Evolutionary conservation across 2,113 vertebrate species (phyloP).

Genomic region (Eptesicus fuscus): DNA sequence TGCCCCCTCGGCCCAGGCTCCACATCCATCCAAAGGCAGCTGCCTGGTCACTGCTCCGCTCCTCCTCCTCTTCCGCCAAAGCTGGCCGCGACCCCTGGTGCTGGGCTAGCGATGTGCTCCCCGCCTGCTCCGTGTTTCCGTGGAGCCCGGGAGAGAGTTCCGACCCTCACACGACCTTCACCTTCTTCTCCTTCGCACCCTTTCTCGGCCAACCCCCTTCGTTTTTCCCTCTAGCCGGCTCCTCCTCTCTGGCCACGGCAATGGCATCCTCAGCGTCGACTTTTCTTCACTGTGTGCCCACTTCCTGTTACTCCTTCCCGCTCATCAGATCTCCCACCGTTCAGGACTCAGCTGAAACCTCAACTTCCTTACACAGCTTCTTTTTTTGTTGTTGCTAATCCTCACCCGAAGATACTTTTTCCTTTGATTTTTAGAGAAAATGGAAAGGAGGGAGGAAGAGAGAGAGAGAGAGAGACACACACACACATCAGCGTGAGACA

Average conservation of each 20-base stretch:
- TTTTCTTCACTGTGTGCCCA: not conserved
- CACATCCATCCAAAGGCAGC: not conserved
- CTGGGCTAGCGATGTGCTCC: not conserved
- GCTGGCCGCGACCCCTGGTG: not conserved
- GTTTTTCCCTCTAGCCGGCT: not conserved
- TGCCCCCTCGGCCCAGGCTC: not conserved
- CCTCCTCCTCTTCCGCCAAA: not conserved
- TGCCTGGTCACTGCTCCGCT: not conserved
- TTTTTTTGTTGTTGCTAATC: too few species aligned
- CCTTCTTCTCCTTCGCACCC: not conserved
- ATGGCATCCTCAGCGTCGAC: not conserved
- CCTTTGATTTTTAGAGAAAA: too few species aligned
- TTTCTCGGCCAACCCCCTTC: not conserved
- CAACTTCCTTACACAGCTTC: not conserved
- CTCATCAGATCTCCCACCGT: not conserved
- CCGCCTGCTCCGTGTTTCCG: not conserved
- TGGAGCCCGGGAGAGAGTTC: not conserved
- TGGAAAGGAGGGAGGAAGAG: too few species aligned
- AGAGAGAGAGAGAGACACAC: too few species aligned
- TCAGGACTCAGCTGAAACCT: not conserved
- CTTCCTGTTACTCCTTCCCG: not conserved
- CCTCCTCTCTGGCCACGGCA: not conserved
- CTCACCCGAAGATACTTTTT: too few species aligned
- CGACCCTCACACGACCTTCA: not conserved
- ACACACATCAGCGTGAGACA: too few species aligned